phyloP scores from a whole-genome alignment of 2,113 vertebrate species.

The Spea multiplicata region DNA sequence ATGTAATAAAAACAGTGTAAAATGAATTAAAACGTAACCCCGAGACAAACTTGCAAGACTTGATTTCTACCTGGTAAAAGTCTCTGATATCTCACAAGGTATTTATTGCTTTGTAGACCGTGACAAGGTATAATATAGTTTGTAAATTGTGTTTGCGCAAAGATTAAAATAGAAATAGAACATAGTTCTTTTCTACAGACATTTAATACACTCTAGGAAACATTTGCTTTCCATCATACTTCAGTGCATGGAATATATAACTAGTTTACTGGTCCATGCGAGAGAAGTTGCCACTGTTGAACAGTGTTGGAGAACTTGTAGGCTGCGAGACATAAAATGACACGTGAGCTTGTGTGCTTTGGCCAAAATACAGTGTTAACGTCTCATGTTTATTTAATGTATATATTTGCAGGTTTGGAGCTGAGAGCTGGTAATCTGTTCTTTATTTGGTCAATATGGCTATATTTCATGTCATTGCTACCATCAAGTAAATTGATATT shows the following conservation, averaged over 20 bases:
- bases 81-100: slow-evolving; percentile 6
- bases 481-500: too few relatives aligned
- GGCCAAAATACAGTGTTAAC: too few relatives aligned
- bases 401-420: too few relatives aligned
- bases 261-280: neutral
- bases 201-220: neutral
- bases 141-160: neutral
- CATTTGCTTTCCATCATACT: neutral
- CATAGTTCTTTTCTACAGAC: neutral
- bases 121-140: neutral
- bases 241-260: neutral
- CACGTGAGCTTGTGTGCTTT: too few relatives aligned
- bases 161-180: neutral
- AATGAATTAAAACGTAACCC: slow-evolving; percentile 39
- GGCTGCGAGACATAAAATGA: too few relatives aligned
- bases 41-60: slow-evolving; percentile 16
- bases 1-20: slow-evolving; percentile 45
- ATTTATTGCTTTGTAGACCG: slow-evolving; percentile 14
- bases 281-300: too few relatives aligned
- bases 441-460: too few relatives aligned
- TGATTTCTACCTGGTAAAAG: slow-evolving; percentile 7
- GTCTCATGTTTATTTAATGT: too few relatives aligned
- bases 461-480: too few relatives aligned
- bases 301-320: too few relatives aligned
- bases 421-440: too few relatives aligned